phyloP scores from a whole-genome alignment of 2,888 invertebrate species.

The Dynastes grantii region DNA sequence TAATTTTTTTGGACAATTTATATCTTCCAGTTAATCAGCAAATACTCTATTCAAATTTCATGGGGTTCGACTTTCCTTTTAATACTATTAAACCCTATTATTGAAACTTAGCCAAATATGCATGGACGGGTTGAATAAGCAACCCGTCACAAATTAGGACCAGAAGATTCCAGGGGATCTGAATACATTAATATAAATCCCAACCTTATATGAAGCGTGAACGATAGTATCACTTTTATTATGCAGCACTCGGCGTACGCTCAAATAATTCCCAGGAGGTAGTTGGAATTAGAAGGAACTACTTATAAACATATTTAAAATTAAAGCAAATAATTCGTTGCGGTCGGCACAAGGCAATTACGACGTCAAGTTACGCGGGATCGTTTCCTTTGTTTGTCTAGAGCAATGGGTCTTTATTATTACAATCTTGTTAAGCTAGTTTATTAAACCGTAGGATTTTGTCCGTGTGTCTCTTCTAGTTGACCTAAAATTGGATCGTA shows the following conservation, averaged over 20 bases:
- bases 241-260: neutral
- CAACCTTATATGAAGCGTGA: neutral
- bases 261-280: neutral
- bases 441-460: constrained; percentile 19
- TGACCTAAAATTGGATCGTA: neutral
- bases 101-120: neutral
- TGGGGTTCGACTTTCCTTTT: neutral
- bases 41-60: neutral
- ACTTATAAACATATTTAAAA: constrained; percentile 22
- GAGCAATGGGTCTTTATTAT: constrained; percentile 29
- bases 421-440: constrained; percentile 23
- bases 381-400: constrained; percentile 15
- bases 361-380: constrained; percentile 22
- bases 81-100: neutral
- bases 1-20: too few relatives aligned
- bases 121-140: constrained; percentile 6
- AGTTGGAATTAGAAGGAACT: neutral
- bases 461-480: neutral
- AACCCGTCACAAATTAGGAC: neutral
- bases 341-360: constrained; percentile 22
- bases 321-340: constrained; percentile 27
- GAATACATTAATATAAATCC: constrained; percentile 23
- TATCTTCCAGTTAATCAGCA: too few relatives aligned
- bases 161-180: constrained; percentile 1
- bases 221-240: constrained; percentile 16